These are phyloP conservation scores for Papilio gigon DNA, from an alignment of 2,888 invertebrate species.

Conservation along the genomic window DNA sequence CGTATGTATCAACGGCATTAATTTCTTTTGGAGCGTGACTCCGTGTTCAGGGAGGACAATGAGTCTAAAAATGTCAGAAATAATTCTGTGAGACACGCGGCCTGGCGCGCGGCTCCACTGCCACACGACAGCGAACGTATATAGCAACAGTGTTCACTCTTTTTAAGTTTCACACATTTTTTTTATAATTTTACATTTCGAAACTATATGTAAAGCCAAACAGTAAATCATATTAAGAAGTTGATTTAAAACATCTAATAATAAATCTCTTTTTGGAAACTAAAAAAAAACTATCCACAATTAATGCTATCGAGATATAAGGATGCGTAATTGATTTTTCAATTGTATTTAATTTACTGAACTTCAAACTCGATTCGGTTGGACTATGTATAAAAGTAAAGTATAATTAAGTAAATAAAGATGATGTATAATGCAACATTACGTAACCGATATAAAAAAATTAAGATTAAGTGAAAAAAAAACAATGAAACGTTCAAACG, in stretches of 20 bases:
- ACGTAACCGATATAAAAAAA: too few species aligned
- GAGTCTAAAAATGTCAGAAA: slow-evolving; percentile 79
- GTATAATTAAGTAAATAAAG: too few species aligned
- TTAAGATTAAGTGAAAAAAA: too few species aligned
- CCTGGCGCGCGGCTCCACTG: slow-evolving; percentile 54
- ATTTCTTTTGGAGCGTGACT: slow-evolving; percentile 81
- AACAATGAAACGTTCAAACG: too few species aligned
- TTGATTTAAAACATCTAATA: background rate
- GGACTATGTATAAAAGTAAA: too few species aligned
- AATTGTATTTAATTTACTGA: too few species aligned
- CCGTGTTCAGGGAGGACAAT: slow-evolving; percentile 74
- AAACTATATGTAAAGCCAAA: background rate
- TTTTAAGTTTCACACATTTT: background rate
- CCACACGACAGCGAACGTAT: slow-evolving; percentile 47
- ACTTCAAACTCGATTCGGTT: too few species aligned
- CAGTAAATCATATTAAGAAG: background rate
- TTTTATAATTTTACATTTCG: background rate
- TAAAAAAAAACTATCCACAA: too few species aligned
- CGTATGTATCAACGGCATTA: slow-evolving; percentile 68
- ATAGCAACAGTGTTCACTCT: background rate
- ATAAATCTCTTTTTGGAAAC: background rate
- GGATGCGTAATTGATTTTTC: too few species aligned
- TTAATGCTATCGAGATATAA: too few species aligned
- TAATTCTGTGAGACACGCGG: slow-evolving; percentile 80
- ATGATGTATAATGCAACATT: too few species aligned